Evolutionary conservation across 2,113 vertebrate genomes (phyloP), one percentile per base, ranked within the genome.

Genomic region (Indicator maculatus): DNA sequence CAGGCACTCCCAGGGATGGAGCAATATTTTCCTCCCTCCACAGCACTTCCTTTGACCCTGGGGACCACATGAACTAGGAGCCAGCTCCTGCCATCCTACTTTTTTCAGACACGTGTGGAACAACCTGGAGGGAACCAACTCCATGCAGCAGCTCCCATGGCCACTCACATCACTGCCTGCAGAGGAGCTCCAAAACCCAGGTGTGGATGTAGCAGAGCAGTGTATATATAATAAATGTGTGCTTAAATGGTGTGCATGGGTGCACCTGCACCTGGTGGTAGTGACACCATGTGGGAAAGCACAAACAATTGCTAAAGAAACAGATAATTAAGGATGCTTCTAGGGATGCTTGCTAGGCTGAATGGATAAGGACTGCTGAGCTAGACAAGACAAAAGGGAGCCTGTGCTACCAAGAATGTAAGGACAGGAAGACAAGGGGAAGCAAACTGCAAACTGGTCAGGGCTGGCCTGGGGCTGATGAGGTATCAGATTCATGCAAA

Each of bases 51-150:
- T 20, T 20, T 31, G 12, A 73, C 39, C 19, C 38, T 0, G 2
- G 50, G 38, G 76, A 59, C 8, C 28, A 73, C 3, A 31, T 0
- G 6, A 74, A 47, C 8, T 0, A 50, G 45, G 73, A 69, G 38
- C 15, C 4, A 6, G 33, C 72, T 71, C 14, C 75, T 87, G 74
- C 55, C 74, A 75, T 9, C 16, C 19, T 5, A 2, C 44, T 26
- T 31, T 80, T 55, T 65, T 83, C 30, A 65, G 79, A n/a, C 38
- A 70, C 0, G 1, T 38, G 44, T 39, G 69, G 23, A 24, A 23
- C 20, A 53, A 83, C 28, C 26, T 9, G 5, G 52, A 58, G 31
- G 64, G 30, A 44, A 81, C 36, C 0, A 0, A 47, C 0, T 0
- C 47, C 0, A 1, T 38, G 60, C 5, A 21, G 10, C 18, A 44